Evolutionary conservation across 2,797 vertebrate species (phyloP), one percentile per base, ranked within the genome.

Genomic region (Esox masquinongy): DNA sequence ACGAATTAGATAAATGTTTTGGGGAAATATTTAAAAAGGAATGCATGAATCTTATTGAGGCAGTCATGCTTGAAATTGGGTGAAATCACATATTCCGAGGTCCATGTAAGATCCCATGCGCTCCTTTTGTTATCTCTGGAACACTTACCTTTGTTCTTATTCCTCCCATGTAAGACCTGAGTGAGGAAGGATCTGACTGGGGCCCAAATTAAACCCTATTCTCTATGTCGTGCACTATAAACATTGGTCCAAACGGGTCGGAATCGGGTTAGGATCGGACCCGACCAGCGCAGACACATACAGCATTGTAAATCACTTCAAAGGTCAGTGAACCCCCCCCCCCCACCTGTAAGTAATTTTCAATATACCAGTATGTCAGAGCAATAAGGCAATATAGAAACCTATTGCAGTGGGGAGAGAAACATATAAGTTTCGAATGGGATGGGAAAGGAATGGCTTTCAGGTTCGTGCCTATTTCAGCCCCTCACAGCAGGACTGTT

Each of bases 1-100:
- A 90, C 84, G 89, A 91, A 93, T 94, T 92, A 91, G 88, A 92
- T 93, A 92, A 93, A 92, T 91, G 89, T 94, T 93, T 92, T 91
- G 86, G 88, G 83, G 82, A 82, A 92, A 93, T 86, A 84, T 92
- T 93, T 91, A 89, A 92, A 61, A 92, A 87, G 88, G 86, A 89
- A 91, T 84, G 82, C 87, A 83, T 77, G 86, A 88, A 87, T 93
- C 90, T 87, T 91, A 91, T 85, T 89, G 86, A 86, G 84, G 77
- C 88, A 89, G 83, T 84, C 90, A 91, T 87, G 91, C 92, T 91
- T 94, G 91, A 94, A 94, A 94, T 94, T 93, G 90, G 88, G 88
- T 92, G 84, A 91, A 91, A 92, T 93, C 86, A 53, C 86, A 90
- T 80, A 89, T 92, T 92, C 88, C 87, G 69, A 66, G 77, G 61